Base-by-base conservation (phyloP, 2,888 invertebrate species). In the Tromatobia lineatoria region DNA sequence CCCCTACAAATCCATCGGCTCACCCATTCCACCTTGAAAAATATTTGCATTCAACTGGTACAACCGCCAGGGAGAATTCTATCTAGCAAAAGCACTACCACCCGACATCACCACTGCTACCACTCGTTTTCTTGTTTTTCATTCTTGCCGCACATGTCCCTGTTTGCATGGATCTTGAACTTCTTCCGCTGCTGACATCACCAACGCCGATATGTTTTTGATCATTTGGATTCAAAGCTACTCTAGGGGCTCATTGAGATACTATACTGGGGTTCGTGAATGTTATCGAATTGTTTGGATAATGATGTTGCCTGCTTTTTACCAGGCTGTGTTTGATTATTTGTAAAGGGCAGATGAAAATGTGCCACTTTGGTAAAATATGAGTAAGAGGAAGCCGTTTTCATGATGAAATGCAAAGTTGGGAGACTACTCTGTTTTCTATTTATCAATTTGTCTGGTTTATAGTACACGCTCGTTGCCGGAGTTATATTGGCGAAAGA, bases 31-130 rank as follows among this genome's bases (percentile, higher is more conserved):
- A 75, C 70, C 23, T 84, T 57, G 85, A 89, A 91, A 91, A 91
- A 89, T 90, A 91, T 91, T 91, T 91, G 89, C 90, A 89, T 90
- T 89, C 88, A 88, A 86, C 90, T 88, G 88, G 90, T 88, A 88
- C 87, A 87, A 80, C 61, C 81, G 71, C 50, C 54, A 71, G 85
- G 76, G 61, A 59, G 57, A 71, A 80, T 77, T 81, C 77, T 64
- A 82, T 45, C 78, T 66, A 69, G 71, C 75, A 59, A 79, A 75
- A 85, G 71, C 70, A 71, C 47, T 64, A 64, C 18, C 54, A 20
- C 29, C 59, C 75, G 50, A 81, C 70, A 84, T 64, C 70, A 71
- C 47, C 61, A 42, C 18, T n/a, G 18, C 34, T 8, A 77, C 80
- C 75, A 86, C 82, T 85, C 87, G 85, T 85, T 84, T 84, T 67